A percentile compares a stretch with the other conserved stretches of the same genome.
phyloP scores from a whole-genome alignment of 2,888 invertebrate species.

The Molanna angustata region DNA sequence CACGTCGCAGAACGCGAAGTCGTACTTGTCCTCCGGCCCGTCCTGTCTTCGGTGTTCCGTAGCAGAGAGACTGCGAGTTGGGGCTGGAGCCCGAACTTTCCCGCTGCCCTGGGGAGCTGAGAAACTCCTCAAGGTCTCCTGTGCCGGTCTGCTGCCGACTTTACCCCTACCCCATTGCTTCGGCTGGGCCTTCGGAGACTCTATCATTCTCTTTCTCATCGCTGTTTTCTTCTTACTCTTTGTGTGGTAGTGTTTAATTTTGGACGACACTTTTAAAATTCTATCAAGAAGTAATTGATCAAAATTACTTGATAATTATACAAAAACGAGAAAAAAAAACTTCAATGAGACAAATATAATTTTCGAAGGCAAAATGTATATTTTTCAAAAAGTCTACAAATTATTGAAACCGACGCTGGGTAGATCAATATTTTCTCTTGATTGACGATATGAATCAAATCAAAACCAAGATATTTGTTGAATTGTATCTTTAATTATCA shows the following conservation, averaged over 20 bases:
- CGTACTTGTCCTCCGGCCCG: slow-evolving; percentile 22
- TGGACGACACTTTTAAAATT: background rate
- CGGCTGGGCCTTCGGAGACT: slow-evolving; percentile 14
- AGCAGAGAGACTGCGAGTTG: slow-evolving; percentile 26
- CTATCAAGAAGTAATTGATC: background rate
- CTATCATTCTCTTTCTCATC: slow-evolving; percentile 25
- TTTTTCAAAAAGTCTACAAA: too few species aligned
- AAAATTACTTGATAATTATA: too few species aligned
- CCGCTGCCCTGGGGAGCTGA: slow-evolving; percentile 25
- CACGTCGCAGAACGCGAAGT: slow-evolving; percentile 29
- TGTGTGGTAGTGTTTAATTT: slow-evolving; percentile 20
- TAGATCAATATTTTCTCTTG: too few species aligned
- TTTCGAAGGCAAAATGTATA: too few species aligned
- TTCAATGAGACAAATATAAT: too few species aligned
- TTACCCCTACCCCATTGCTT: slow-evolving; percentile 17
- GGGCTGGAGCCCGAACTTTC: slow-evolving; percentile 2
- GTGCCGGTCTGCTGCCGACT: slow-evolving; percentile 4
- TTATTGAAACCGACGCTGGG: too few species aligned
- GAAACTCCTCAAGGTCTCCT: slow-evolving; percentile 27
- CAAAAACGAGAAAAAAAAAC: too few species aligned
- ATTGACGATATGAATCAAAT: too few species aligned
- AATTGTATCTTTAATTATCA: too few species aligned
- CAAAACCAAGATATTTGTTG: too few species aligned
- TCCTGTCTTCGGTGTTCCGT: slow-evolving; percentile 13
- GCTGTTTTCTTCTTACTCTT: slow-evolving; percentile 9